Conservation (phyloP, 2,888 invertebrate species). For the Watsonalla binaria region DNA sequence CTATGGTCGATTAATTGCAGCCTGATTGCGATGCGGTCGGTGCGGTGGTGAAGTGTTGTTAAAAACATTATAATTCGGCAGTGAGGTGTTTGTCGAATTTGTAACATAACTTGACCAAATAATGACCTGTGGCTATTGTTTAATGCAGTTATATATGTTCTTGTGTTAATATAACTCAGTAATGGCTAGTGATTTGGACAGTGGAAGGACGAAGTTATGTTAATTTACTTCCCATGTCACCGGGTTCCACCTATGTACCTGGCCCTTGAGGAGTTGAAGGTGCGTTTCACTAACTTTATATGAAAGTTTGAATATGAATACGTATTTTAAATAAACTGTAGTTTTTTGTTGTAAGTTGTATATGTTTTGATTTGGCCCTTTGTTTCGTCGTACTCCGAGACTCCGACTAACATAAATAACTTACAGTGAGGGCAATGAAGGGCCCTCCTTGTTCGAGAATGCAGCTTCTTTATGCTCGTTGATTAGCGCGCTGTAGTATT, state of each 20-base stretch:
- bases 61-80: constrained; percentile 26
- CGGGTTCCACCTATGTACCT: constrained; percentile 72
- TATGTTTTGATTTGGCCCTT: constrained; percentile 26
- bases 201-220: constrained; percentile 71
- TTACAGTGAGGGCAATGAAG: constrained; percentile 37
- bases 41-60: constrained; percentile 34
- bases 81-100: constrained; percentile 23
- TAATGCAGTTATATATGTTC: constrained; percentile 27
- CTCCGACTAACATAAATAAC: constrained; percentile 44
- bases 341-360: constrained; percentile 3
- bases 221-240: constrained; percentile 68
- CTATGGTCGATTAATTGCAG: constrained; percentile 44
- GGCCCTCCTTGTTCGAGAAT: constrained; percentile 39
- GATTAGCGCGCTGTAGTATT: background rate
- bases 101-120: constrained; percentile 49
- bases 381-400: constrained; percentile 23
- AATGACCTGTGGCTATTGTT: constrained; percentile 37
- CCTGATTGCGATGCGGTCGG: background rate
- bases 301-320: constrained; percentile 9
- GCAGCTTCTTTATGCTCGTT: constrained; percentile 9
- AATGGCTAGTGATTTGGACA: constrained; percentile 57
- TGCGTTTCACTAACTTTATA: constrained; percentile 48
- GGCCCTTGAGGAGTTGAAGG: constrained; percentile 49
- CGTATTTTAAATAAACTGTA: background rate
- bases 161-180: constrained; percentile 36